A percentile compares a stretch with the other conserved stretches of the same genome.
Evolutionary conservation across 2,888 invertebrate species (phyloP).

Genomic region (Meteorus cinctellus): DNA sequence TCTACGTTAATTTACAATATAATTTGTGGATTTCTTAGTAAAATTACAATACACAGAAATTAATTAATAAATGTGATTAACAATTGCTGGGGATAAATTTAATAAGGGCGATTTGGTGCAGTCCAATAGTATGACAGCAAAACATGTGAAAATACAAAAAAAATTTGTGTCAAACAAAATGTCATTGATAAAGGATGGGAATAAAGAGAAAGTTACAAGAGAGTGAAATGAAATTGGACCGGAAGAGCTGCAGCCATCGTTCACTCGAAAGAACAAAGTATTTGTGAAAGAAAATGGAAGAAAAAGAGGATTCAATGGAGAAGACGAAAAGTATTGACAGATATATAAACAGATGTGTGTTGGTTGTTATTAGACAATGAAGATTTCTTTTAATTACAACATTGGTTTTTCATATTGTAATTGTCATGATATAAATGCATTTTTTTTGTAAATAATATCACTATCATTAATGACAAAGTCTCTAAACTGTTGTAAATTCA

Average conservation of each 20-base stretch:
- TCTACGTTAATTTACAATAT: background rate
- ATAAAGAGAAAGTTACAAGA: background rate
- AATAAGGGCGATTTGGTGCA: background rate
- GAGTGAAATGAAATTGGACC: background rate
- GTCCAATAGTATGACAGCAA: background rate
- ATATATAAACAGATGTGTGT: background rate
- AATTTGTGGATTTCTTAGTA: background rate
- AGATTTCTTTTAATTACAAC: conserved; percentile 70
- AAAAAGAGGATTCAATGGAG: background rate
- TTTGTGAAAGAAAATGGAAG: background rate
- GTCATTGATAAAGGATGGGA: background rate
- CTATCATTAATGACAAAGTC: too few species aligned
- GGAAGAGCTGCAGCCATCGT: background rate
- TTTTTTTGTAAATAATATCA: too few species aligned
- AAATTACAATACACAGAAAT: too few species aligned
- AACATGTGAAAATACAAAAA: background rate
- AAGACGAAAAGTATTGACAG: background rate
- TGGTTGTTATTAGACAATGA: conserved; percentile 8
- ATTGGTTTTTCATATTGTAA: conserved; percentile 56
- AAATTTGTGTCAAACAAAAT: conserved; percentile 10
- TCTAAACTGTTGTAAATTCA: too few species aligned
- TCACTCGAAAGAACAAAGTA: conserved; percentile 22
- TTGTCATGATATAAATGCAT: conserved; percentile 36
- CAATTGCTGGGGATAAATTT: too few species aligned
- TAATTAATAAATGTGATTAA: too few species aligned